Base-by-base conservation (phyloP, 2,888 invertebrate species). In the Andrena camellia region DNA sequence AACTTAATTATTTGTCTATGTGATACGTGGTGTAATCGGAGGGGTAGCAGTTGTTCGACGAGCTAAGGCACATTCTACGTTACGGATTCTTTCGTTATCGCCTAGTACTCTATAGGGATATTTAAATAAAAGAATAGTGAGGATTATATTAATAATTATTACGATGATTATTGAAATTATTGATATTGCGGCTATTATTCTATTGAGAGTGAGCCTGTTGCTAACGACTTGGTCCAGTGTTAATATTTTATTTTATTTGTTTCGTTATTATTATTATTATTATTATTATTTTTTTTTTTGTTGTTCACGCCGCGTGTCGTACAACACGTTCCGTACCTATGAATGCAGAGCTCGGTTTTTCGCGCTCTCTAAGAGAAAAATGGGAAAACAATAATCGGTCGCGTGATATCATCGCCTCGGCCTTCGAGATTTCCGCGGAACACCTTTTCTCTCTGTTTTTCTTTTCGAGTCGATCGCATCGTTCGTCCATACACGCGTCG, bases 181-280 rank as follows among this genome's bases (percentile, higher is more conserved):
- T 79, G 87, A 85, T 86, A 90, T 89, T 88, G 84, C 84, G 83
- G 82, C 85, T 82, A 90, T 89, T 85, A 91, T 91, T 92, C 90
- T 93, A 93, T 92, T 86, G 90, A 91, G 91, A 93, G 91, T 92
- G 93, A 92, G 91, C 92, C 93, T 91, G 90, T 91, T 92, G 90
- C 90, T 90, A 89, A 91, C 90, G 93, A 92, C 92, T 92, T 92
- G 92, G 92, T 93, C 93, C 93, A 93, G 93, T 94, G 94, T 94
- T 94, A 92, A 94, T 93, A 93, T 92, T 94, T 93, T 93, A 94
- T 93, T 94, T 94, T 94, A 93, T 94, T 94, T 94, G 94, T 94
- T 94, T 93, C 93, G 94, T 94, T 94, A 93, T 93, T 89, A 90
- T 89, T 85, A 84, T 86, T 81, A 81, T 94, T 93, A 92, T 93